Conservation (phyloP, 2,888 invertebrate species). For the Belgica antarctica region DNA sequence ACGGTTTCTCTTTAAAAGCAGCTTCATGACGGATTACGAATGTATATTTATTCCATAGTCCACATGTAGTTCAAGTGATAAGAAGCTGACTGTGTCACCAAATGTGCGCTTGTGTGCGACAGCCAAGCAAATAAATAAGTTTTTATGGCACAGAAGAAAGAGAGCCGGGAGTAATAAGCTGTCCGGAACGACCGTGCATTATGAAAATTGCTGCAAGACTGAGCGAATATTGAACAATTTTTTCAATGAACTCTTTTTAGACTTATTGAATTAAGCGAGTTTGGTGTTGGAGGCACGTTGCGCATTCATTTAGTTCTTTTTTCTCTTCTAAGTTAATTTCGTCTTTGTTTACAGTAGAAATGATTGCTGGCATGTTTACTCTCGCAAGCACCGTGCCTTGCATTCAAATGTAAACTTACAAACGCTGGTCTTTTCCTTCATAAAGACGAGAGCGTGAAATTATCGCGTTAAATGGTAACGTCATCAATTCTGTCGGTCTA, state of each 20-base stretch:
- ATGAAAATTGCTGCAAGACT: neutral
- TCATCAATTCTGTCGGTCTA: too few species aligned
- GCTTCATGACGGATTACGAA: neutral
- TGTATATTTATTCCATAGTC: neutral
- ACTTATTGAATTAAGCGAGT: neutral
- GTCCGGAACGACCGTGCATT: neutral
- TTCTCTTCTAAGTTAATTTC: too few species aligned
- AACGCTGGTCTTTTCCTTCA: too few species aligned
- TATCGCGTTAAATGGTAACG: too few species aligned
- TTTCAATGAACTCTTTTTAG: neutral
- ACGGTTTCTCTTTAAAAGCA: neutral
- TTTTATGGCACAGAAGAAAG: neutral
- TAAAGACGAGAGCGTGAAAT: too few species aligned
- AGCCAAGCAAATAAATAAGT: neutral
- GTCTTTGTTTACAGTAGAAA: too few species aligned
- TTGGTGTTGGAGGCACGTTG: neutral
- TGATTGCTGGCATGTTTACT: too few species aligned
- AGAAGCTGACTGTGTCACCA: neutral
- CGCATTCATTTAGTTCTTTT: too few species aligned
- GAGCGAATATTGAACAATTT: neutral
- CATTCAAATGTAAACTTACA: too few species aligned
- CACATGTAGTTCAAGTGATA: neutral
- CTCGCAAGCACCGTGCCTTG: too few species aligned
- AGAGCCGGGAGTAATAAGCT: neutral
- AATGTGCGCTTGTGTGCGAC: neutral